These are phyloP conservation scores for Bolborhynchus lineola DNA, from an alignment of 2,113 vertebrate species.

Conservation along the genomic window DNA sequence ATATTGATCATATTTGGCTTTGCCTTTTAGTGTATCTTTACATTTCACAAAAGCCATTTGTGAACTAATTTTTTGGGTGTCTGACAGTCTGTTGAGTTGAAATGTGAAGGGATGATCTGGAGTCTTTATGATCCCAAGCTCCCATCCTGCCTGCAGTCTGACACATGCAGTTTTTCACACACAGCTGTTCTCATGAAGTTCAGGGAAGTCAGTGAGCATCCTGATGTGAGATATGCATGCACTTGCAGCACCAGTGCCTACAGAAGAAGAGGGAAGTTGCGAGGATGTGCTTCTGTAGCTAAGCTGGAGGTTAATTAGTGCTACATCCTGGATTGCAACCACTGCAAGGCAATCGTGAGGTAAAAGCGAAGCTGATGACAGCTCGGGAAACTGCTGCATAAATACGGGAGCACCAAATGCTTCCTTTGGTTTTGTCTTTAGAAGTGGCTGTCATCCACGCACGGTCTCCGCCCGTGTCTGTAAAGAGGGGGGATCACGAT, in stretches of 20 bases:
- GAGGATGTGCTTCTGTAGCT: not conserved
- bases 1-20: not conserved
- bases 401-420: not conserved
- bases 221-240: not conserved
- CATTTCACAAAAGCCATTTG: not conserved
- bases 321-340: not conserved
- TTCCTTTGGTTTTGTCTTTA: not conserved
- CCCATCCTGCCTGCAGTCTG: not conserved
- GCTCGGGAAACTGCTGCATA: not conserved
- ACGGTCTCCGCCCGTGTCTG: accelerated
- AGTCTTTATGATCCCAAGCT: not conserved
- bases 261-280: not conserved
- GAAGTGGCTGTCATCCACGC: not conserved
- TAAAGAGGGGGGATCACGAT: accelerated
- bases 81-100: not conserved
- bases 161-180: not conserved
- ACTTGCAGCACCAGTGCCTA: not conserved
- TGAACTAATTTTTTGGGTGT: not conserved
- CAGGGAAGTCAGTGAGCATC: not conserved
- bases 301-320: not conserved
- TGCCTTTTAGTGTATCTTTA: not conserved
- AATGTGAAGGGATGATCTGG: not conserved
- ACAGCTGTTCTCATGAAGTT: not conserved
- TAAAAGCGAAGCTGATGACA: not conserved
- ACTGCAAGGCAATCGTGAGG: not conserved